Evolutionary conservation across 1,140 invertebrate genomes (phyloP).

Genomic region (Dinothrombium tinctorium): DNA sequence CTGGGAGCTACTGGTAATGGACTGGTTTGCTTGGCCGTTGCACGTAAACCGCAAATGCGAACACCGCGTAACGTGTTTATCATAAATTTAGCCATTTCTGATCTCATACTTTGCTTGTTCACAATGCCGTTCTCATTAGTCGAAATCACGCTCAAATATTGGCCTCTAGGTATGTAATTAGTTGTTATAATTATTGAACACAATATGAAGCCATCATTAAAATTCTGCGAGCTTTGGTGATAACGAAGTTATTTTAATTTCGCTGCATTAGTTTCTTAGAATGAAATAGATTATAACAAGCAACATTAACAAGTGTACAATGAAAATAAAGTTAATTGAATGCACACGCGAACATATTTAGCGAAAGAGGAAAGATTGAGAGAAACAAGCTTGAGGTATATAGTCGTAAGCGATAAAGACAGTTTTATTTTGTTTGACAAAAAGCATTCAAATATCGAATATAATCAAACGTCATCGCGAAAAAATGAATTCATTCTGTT

Average conservation of each 20-base stretch:
- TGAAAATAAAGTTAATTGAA: too few species aligned
- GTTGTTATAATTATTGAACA: not conserved
- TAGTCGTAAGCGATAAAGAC: too few species aligned
- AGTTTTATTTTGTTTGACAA: too few species aligned
- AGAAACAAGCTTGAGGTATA: too few species aligned
- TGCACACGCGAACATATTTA: too few species aligned
- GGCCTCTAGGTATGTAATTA: slow-evolving; percentile 16
- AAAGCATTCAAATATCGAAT: too few species aligned
- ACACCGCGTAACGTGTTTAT: slow-evolving; percentile 70
- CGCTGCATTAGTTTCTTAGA: too few species aligned
- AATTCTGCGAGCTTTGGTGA: not conserved
- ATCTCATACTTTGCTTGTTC: slow-evolving; percentile 53
- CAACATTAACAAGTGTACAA: too few species aligned
- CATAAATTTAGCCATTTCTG: slow-evolving; percentile 60
- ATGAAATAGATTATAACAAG: too few species aligned
- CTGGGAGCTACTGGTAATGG: slow-evolving; percentile 51
- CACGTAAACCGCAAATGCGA: slow-evolving; percentile 51
- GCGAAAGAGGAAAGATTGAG: too few species aligned
- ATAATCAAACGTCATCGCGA: too few species aligned
- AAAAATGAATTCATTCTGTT: too few species aligned
- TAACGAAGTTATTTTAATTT: not conserved
- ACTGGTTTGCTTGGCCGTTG: slow-evolving; percentile 48
- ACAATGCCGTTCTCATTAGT: slow-evolving; percentile 62
- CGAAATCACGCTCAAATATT: slow-evolving; percentile 42
- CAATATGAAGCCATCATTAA: not conserved